A percentile compares a stretch with the other conserved stretches of the same genome.
Evolutionary conservation across 92 coral and sea anemone species (phyloP).

Genomic region (Siderastrea radians): DNA sequence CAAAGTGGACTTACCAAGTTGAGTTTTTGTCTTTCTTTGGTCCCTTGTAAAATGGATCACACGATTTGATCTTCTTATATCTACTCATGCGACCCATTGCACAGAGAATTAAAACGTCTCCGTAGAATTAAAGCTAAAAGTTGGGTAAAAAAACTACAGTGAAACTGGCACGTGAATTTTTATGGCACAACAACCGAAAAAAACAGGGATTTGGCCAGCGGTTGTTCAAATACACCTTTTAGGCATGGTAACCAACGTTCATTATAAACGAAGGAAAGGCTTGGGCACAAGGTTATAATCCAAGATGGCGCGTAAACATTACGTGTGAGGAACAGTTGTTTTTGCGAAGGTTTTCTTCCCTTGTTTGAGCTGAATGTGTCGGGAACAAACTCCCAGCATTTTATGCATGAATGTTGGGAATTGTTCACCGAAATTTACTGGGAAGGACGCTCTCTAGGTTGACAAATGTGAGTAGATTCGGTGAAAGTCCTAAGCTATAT

Average conservation of each 20-base stretch:
- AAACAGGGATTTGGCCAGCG: constrained; percentile 21
- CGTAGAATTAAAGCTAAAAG: neutral
- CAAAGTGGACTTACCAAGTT: constrained; percentile 14
- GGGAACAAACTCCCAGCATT: neutral
- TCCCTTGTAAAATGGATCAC: constrained; percentile 97
- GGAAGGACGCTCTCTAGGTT: neutral
- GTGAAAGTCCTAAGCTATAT: too few species aligned
- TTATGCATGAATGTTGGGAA: constrained; percentile 19
- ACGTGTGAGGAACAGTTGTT: neutral
- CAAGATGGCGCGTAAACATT: constrained; percentile 13
- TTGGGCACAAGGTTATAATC: neutral
- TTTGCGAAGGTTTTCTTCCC: neutral
- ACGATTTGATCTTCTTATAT: constrained; percentile 87
- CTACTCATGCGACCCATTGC: constrained; percentile 94
- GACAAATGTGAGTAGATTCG: neutral
- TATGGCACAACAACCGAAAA: too few species aligned
- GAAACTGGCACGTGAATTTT: neutral
- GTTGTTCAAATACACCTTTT: neutral
- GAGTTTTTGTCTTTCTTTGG: constrained; percentile 47
- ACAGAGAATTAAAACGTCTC: neutral
- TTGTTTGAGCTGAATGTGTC: neutral
- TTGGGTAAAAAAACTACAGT: too few species aligned
- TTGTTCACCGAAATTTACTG: neutral
- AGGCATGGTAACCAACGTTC: neutral
- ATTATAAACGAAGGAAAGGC: neutral